Conservation (phyloP, 2,888 invertebrate species). For the Creontiades dilutus region DNA sequence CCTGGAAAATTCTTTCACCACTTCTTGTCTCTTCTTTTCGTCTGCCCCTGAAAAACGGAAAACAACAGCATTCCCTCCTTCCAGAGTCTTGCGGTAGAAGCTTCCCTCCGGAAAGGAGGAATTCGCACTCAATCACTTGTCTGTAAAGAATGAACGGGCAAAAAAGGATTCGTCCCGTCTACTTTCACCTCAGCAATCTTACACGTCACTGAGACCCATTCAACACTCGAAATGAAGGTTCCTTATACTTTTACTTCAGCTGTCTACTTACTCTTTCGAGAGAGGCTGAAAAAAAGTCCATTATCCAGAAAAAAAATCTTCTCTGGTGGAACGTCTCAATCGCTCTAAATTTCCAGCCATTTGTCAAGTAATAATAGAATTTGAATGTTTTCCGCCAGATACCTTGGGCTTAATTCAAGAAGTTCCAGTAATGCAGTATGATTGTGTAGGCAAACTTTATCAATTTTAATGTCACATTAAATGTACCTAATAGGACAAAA, state of each 20-base stretch:
- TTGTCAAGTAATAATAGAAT: not conserved
- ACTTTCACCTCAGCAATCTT: constrained; percentile 26
- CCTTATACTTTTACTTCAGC: not conserved
- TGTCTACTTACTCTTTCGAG: not conserved
- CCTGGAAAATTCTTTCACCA: too few relatives aligned
- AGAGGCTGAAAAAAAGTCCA: not conserved
- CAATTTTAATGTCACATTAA: too few relatives aligned
- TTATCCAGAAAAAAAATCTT: not conserved
- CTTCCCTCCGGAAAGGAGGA: not conserved
- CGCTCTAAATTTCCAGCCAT: not conserved
- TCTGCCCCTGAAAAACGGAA: not conserved
- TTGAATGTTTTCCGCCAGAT: too few relatives aligned
- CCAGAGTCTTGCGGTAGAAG: not conserved
- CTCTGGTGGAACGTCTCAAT: not conserved
- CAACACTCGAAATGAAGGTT: constrained; percentile 28
- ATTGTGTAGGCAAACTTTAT: too few relatives aligned
- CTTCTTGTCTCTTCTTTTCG: not conserved
- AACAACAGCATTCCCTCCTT: not conserved
- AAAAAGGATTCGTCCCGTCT: not conserved
- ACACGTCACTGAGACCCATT: constrained; percentile 24
- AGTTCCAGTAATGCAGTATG: too few relatives aligned
- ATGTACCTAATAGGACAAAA: too few relatives aligned
- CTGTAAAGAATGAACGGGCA: not conserved
- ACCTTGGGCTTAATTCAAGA: too few relatives aligned
- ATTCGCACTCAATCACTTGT: constrained; percentile 29